These are phyloP conservation scores for Eretmodus cyanostictus DNA, from an alignment of 2,113 vertebrate species.

Conservation along the genomic window DNA sequence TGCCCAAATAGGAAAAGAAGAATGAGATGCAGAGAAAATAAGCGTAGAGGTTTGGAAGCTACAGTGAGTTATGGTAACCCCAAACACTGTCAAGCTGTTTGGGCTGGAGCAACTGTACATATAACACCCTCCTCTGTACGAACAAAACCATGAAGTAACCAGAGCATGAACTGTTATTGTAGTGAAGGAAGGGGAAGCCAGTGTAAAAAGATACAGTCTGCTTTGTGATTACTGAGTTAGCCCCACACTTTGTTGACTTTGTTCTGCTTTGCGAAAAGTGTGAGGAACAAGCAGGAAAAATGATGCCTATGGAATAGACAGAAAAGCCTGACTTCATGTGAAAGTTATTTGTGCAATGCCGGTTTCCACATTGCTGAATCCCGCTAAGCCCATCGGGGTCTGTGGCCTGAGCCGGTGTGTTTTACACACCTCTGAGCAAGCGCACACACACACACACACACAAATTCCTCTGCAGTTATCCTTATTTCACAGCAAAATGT, in stretches of 20 bases:
- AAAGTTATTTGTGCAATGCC: constrained; percentile 37
- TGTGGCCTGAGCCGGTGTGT: not conserved
- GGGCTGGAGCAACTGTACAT: not conserved
- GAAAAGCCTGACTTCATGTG: constrained; percentile 45
- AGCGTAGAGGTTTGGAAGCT: not conserved
- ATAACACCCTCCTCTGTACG: not conserved
- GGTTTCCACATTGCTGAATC: constrained; percentile 57
- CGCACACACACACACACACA: not conserved
- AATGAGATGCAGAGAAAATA: not conserved
- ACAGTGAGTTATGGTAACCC: not conserved
- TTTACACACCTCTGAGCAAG: constrained; percentile 21
- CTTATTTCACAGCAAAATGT: not conserved
- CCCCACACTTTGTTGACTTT: constrained; percentile 5
- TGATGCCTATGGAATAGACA: not conserved
- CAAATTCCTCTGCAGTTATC: not conserved
- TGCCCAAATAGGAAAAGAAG: constrained; percentile 14
- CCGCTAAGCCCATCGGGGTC: constrained; percentile 32
- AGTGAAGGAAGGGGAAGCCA: not conserved
- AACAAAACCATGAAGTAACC: not conserved
- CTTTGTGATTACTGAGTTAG: not conserved
- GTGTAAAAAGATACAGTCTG: not conserved
- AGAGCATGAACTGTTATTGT: constrained; percentile 28
- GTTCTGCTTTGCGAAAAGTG: not conserved
- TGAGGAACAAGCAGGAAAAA: not conserved
- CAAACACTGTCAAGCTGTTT: not conserved